These are phyloP conservation scores for Tridacna crocea DNA, from an alignment of 2,888 invertebrate genomes.

Conservation along the genomic window DNA sequence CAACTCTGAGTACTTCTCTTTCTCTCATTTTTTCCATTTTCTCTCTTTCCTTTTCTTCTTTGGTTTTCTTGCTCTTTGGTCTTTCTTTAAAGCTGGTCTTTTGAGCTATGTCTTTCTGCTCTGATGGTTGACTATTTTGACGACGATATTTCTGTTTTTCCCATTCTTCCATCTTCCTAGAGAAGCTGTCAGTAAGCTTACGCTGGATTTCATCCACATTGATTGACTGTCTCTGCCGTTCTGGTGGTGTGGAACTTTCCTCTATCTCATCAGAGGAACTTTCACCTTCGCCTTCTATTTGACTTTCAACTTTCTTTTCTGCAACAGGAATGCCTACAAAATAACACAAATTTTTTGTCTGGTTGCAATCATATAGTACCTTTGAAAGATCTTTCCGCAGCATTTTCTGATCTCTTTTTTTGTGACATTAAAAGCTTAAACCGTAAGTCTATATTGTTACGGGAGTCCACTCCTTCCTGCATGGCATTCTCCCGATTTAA, in stretches of 20 bases:
- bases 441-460: too few relatives aligned
- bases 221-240: constrained; percentile 51
- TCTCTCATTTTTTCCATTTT: constrained; percentile 73
- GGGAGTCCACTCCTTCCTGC: too few relatives aligned
- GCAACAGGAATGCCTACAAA: constrained; percentile 11
- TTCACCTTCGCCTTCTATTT: constrained; percentile 49
- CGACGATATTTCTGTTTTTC: constrained; percentile 85
- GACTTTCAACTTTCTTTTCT: constrained; percentile 57
- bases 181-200: constrained; percentile 92
- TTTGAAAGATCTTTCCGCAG: too few relatives aligned
- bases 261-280: constrained; percentile 65
- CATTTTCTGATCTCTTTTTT: too few relatives aligned
- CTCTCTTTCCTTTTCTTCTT: constrained; percentile 72
- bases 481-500: too few relatives aligned
- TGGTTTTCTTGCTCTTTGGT: constrained; percentile 71
- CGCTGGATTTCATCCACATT: constrained; percentile 84
- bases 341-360: background rate
- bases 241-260: constrained; percentile 57
- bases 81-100: constrained; percentile 66
- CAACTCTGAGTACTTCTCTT: constrained; percentile 75
- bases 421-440: too few relatives aligned
- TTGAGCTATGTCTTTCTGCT: constrained; percentile 50
- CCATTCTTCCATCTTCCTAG: constrained; percentile 94
- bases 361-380: too few relatives aligned
- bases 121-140: constrained; percentile 70